Percentiles rank a stretch among this genome's conserved stretches.
phyloP scores from a whole-genome alignment of 2,888 invertebrate species.

The Nomada hirtipes region DNA sequence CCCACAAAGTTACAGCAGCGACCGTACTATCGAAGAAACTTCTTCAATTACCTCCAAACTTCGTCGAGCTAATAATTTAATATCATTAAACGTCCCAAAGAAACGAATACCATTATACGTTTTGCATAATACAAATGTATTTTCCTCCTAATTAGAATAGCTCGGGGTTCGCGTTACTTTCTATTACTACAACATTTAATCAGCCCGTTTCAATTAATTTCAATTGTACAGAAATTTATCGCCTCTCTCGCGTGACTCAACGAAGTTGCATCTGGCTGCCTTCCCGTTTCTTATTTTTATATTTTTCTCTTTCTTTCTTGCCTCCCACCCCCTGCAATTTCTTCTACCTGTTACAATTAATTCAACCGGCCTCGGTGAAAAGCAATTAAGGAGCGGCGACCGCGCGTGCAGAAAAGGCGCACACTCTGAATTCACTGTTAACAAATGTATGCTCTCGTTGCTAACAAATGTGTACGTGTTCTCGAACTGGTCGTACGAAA shows the following conservation, averaged over 20 bases:
- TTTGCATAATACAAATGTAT: too few species aligned
- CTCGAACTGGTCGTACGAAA: neutral
- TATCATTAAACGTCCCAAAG: too few species aligned
- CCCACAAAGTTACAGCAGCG: too few species aligned
- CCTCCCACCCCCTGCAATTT: neutral
- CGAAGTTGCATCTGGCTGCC: neutral
- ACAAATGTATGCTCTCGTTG: conserved; percentile 1
- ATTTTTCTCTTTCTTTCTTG: neutral
- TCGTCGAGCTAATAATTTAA: too few species aligned
- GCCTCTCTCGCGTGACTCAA: conserved; percentile 4
- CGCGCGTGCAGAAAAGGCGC: neutral
- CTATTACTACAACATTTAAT: neutral
- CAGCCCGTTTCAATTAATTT: neutral
- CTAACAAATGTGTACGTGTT: neutral
- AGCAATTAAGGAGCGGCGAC: conserved; percentile 18
- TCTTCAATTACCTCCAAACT: too few species aligned
- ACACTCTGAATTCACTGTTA: neutral
- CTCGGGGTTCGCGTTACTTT: neutral
- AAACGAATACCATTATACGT: too few species aligned
- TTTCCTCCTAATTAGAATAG: too few species aligned
- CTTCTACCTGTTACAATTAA: conserved; percentile 15
- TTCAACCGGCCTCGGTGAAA: neutral
- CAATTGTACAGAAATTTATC: neutral
- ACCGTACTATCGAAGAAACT: too few species aligned
- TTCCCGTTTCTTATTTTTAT: neutral